Conservation (phyloP, 2,888 invertebrate genomes). For the Tenthredo mesomela region DNA sequence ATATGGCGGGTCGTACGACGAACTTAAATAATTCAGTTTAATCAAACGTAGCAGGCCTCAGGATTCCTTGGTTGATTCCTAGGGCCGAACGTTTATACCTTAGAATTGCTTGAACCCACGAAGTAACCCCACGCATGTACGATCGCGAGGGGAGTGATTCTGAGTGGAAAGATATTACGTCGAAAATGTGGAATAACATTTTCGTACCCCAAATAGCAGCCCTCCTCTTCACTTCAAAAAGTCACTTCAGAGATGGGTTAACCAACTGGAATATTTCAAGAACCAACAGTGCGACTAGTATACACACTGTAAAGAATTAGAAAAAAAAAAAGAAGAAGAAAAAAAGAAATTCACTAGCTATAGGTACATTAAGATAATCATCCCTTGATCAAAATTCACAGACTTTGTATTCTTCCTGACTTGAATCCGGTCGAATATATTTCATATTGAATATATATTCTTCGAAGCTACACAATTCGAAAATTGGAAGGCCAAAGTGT, state of each 20-base stretch:
- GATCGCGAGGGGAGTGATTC: constrained; percentile 36
- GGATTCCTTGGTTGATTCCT: constrained; percentile 34
- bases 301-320: background rate
- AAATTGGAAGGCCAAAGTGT: background rate
- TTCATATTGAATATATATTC: background rate
- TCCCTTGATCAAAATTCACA: background rate
- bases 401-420: background rate
- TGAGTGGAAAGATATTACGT: constrained; percentile 31
- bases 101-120: constrained; percentile 17
- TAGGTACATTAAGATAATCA: background rate
- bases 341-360: background rate
- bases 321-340: background rate
- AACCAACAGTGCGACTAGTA: background rate
- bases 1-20: constrained; percentile 42
- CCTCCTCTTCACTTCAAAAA: constrained; percentile 10
- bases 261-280: constrained; percentile 39
- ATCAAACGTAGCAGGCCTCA: constrained; percentile 30
- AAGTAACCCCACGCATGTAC: constrained; percentile 14
- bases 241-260: constrained; percentile 10
- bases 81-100: constrained; percentile 11
- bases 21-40: constrained; percentile 47
- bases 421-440: background rate
- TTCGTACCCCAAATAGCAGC: constrained; percentile 13
- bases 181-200: constrained; percentile 39
- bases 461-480: background rate